These are phyloP conservation scores for Campopleginae sp. DNA, from an alignment of 2,888 invertebrate species.

Conservation along the genomic window DNA sequence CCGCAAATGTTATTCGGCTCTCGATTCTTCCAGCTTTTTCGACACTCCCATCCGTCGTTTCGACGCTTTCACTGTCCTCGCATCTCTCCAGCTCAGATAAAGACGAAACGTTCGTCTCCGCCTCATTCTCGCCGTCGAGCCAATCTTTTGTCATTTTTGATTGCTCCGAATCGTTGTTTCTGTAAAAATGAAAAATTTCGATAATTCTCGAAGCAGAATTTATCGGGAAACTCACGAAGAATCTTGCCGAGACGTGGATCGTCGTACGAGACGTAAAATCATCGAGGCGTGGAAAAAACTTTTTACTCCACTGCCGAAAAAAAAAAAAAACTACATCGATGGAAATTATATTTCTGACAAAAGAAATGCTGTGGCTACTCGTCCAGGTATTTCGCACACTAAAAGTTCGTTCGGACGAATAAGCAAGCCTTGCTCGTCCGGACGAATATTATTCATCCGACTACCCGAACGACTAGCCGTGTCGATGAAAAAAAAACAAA, in stretches of 20 bases:
- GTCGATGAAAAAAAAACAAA: background rate
- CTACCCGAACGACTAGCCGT: no score
- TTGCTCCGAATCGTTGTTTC: conserved; percentile 11
- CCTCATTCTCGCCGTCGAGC: background rate
- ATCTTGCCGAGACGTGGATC: background rate
- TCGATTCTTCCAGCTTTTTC: conserved; percentile 26
- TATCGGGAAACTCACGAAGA: background rate
- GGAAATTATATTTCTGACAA: background rate
- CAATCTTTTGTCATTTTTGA: background rate
- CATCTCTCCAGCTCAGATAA: background rate
- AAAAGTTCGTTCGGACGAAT: no score
- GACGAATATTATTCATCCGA: no score
- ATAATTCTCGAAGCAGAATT: background rate
- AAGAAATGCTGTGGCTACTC: no score
- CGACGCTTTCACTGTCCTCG: conserved; percentile 33
- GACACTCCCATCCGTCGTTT: conserved; percentile 15
- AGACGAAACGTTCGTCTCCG: conserved; percentile 1
- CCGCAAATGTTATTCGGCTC: conserved; percentile 28
- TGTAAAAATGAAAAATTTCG: conserved; percentile 8
- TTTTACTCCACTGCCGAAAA: background rate
- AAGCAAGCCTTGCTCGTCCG: no score
- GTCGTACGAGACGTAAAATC: no score
- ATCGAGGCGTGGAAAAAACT: background rate
- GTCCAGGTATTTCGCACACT: no score
- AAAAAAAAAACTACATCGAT: background rate